Evolutionary conservation across 2,113 vertebrate species (phyloP), one percentile per base, ranked within the genome.

Genomic region (Callopanchax toddi): DNA sequence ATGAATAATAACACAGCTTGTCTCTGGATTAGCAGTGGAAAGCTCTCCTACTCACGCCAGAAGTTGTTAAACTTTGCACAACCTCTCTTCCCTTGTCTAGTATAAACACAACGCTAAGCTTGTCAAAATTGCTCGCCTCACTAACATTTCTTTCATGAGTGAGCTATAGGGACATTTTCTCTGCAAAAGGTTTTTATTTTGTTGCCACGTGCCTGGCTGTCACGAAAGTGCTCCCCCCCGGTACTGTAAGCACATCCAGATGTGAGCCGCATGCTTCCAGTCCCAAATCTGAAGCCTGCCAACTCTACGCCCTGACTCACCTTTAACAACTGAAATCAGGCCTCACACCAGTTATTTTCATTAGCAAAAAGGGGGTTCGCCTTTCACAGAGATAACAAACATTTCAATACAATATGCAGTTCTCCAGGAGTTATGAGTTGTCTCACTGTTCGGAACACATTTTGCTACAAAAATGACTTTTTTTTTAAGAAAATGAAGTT

Each of bases 341-440:
- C 91, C 89, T 90, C 89, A 91, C 92, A 91, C 92, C 87, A 81
- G 91, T 94, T 92, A 92, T 69, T 72, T 79, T 75, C 59, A 61
- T 74, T 60, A 72, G 63, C 32, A 43, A 65, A n/a, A 46, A 20
- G 42, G 20, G 21, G 53, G 69, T 71, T 81, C 44, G 49, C 56
- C 55, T 78, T 72, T 83, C 43, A 77, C 45, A 46, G 69, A 46
- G 64, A 46, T 40, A 67, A 69, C 26, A 63, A 71, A 75, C 54
- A 57, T 34, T 15, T 29, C 23, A 39, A 46, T 21, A 23, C 23
- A 39, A 49, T 20, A 23, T 20, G 22, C 18, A 25, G 11, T 56
- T n/a, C 29, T 44, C 58, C 16, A 34, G 48, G 17, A 69, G 16
- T 36, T 21, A 11, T 21, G n/a, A 26, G 15, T 22, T 56, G 20